These are phyloP conservation scores for Apamea anceps DNA, from an alignment of 2,888 invertebrate genomes.

Conservation along the genomic window DNA sequence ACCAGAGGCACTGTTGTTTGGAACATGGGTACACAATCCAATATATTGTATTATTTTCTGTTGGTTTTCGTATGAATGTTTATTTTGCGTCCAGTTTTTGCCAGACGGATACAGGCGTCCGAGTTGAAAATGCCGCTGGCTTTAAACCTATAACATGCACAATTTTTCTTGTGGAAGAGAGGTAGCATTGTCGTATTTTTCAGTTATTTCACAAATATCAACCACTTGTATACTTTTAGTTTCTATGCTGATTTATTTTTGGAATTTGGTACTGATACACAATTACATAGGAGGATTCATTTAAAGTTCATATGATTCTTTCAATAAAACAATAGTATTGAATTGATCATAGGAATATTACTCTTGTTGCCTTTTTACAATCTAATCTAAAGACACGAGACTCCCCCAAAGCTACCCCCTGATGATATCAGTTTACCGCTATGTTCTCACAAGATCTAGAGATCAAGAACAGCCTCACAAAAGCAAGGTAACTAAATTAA, in stretches of 20 bases:
- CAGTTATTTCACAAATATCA: not conserved
- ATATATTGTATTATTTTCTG: not conserved
- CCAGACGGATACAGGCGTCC: not conserved
- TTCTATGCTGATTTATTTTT: not conserved
- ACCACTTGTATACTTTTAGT: not conserved
- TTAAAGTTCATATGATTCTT: too few relatives aligned
- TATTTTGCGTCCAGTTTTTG: not conserved
- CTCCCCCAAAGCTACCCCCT: not conserved
- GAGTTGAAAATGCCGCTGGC: not conserved
- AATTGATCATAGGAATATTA: not conserved
- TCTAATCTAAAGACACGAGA: not conserved
- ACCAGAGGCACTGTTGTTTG: slow-evolving; percentile 3
- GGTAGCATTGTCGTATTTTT: not conserved
- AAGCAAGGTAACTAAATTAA: slow-evolving; percentile 21
- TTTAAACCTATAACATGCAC: not conserved
- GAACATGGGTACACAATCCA: not conserved
- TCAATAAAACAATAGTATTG: not conserved
- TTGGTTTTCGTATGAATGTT: not conserved
- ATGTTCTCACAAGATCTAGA: slow-evolving; percentile 2
- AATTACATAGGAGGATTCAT: not conserved
- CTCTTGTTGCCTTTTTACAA: not conserved
- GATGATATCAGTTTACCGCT: not conserved
- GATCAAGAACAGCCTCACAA: too few relatives aligned
- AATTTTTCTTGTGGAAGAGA: not conserved
- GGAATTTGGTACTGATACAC: not conserved